Conservation (phyloP, 2,888 invertebrate genomes). For the Salpingus planirostris region DNA sequence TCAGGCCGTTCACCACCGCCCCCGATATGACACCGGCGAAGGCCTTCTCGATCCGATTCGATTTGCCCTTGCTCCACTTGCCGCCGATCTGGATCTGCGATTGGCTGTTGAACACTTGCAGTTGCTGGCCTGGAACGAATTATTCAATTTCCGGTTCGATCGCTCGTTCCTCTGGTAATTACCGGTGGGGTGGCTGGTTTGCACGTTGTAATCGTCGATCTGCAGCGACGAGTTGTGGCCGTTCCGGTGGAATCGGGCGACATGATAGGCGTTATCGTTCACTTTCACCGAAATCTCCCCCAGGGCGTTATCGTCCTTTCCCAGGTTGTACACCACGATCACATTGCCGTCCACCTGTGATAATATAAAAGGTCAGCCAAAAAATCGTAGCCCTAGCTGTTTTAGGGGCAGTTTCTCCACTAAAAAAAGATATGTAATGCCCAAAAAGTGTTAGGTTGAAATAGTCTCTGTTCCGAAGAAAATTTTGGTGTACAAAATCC, state of each 20-base stretch:
- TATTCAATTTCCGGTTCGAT: too few relatives aligned
- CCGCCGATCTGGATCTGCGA: constrained; percentile 85
- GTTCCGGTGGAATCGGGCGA: constrained; percentile 78
- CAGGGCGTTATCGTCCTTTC: constrained; percentile 81
- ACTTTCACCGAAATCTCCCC: constrained; percentile 85
- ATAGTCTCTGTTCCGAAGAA: too few relatives aligned
- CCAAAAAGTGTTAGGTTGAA: too few relatives aligned
- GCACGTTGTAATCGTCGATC: constrained; percentile 83
- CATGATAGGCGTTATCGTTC: constrained; percentile 91
- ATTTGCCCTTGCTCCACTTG: constrained; percentile 60
- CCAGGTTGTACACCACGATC: constrained; percentile 90
- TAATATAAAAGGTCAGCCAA: background rate
- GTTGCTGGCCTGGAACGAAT: constrained; percentile 59
- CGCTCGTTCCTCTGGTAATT: too few relatives aligned
- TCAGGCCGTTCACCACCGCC: constrained; percentile 75
- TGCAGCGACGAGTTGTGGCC: constrained; percentile 88
- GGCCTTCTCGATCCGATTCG: constrained; percentile 62
- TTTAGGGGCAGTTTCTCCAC: too few relatives aligned
- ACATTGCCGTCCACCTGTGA: constrained; percentile 81
- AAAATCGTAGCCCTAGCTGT: background rate
- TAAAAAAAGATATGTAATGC: too few relatives aligned
- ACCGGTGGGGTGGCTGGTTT: constrained; percentile 80
- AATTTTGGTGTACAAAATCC: too few relatives aligned
- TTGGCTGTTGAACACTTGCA: constrained; percentile 80
- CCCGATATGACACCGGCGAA: constrained; percentile 87